Evolutionary conservation across 2,888 invertebrate genomes (phyloP).

Genomic region (Drosophila mercatorum): DNA sequence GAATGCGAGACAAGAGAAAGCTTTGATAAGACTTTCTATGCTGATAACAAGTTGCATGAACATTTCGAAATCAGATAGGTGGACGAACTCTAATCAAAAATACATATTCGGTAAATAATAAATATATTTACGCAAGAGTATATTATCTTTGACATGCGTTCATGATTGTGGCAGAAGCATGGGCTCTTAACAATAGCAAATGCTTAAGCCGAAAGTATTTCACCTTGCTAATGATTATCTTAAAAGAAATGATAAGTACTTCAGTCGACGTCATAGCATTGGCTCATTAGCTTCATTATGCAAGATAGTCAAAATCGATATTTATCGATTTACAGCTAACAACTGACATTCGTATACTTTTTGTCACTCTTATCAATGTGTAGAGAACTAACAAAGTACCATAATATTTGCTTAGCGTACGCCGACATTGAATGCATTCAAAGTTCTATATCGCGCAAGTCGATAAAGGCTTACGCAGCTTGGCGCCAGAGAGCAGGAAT

Average conservation of each 20-base stretch:
- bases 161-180: neutral
- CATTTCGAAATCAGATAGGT: too few relatives aligned
- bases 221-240: too few relatives aligned
- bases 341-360: too few relatives aligned
- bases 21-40: neutral
- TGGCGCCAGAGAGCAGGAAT: slow-evolving; percentile 12
- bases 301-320: neutral
- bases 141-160: neutral
- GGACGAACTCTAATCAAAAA: too few relatives aligned
- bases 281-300: too few relatives aligned
- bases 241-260: too few relatives aligned
- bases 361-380: neutral
- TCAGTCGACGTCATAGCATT: too few relatives aligned
- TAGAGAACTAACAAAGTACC: neutral
- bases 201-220: neutral
- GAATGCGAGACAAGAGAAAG: neutral
- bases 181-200: neutral
- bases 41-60: too few relatives aligned
- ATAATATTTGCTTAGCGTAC: neutral
- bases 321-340: neutral
- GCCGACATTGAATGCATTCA: neutral
- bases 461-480: slow-evolving; percentile 33
- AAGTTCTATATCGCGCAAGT: neutral
- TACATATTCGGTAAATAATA: neutral
- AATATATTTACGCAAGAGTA: neutral